Conservation (phyloP, 2,888 invertebrate genomes). For the Drosophila birchii region DNA sequence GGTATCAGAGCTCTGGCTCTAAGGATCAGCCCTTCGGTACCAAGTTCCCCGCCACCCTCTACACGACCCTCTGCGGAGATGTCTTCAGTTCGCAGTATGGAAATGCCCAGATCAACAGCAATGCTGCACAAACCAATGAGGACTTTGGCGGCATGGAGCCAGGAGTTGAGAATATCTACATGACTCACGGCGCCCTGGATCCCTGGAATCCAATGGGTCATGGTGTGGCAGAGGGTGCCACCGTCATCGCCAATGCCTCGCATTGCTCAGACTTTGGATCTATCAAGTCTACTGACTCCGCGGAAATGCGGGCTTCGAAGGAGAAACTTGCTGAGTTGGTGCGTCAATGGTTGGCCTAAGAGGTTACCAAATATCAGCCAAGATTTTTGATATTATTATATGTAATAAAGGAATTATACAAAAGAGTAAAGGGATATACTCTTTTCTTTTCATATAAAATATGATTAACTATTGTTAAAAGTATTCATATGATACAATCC, state of each 20-base stretch:
- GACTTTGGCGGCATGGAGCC: conserved; percentile 85
- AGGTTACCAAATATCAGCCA: not conserved
- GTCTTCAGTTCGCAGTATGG: conserved; percentile 72
- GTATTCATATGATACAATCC: not conserved
- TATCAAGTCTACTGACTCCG: conserved; percentile 67
- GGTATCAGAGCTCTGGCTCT: conserved; percentile 90
- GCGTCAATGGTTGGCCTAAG: conserved; percentile 77
- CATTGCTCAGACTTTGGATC: conserved; percentile 82
- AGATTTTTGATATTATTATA: conserved; percentile 5
- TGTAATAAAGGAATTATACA: conserved; percentile 11
- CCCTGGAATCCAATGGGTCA: conserved; percentile 87
- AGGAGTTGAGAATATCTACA: conserved; percentile 85
- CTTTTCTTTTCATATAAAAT: not conserved
- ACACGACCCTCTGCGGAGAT: conserved; percentile 77
- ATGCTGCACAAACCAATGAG: conserved; percentile 84
- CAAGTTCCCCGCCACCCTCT: conserved; percentile 77
- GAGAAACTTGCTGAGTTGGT: conserved; percentile 73
- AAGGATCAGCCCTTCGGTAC: conserved; percentile 86
- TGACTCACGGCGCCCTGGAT: conserved; percentile 86
- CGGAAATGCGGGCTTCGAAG: conserved; percentile 81
- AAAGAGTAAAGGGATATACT: too few species aligned
- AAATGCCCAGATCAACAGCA: conserved; percentile 57
- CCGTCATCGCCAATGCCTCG: conserved; percentile 75
- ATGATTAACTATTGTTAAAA: accelerated
- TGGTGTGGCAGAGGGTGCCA: conserved; percentile 73